phyloP scores from a whole-genome alignment of 1,140 invertebrate genomes.

The Pogonomyrmex barbatus region DNA sequence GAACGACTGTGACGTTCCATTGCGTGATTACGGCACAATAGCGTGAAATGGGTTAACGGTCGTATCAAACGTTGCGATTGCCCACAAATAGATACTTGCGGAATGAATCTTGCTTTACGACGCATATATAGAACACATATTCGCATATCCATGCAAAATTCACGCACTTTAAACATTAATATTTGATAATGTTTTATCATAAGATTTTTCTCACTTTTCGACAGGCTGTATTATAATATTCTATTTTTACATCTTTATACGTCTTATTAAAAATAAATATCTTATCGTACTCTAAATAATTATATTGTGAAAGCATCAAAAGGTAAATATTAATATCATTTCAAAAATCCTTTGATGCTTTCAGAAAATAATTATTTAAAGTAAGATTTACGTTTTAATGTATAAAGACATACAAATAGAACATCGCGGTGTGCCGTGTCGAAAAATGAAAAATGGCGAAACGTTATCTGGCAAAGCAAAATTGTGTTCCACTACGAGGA shows the following conservation, averaged over 20 bases:
- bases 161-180: no score
- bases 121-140: not conserved
- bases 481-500: slow-evolving; percentile 43
- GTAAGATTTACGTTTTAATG: not conserved
- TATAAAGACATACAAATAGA: not conserved
- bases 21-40: slow-evolving; percentile 16
- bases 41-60: slow-evolving; percentile 26
- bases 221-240: no score
- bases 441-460: not conserved
- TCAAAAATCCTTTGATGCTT: not conserved
- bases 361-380: not conserved
- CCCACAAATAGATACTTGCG: slow-evolving; percentile 2
- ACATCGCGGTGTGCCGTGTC: not conserved
- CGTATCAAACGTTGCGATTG: slow-evolving; percentile 4
- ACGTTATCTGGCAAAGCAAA: slow-evolving; percentile 12
- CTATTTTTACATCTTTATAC: no score
- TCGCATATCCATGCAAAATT: not conserved
- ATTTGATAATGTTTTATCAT: not conserved
- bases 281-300: no score
- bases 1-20: slow-evolving; percentile 14
- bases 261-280: no score
- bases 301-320: no score
- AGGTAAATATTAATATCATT: not conserved
- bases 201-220: no score
- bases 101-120: slow-evolving; percentile 5